Conservation (phyloP, 2,888 invertebrate species). For the Schrankia costaestrigalis region DNA sequence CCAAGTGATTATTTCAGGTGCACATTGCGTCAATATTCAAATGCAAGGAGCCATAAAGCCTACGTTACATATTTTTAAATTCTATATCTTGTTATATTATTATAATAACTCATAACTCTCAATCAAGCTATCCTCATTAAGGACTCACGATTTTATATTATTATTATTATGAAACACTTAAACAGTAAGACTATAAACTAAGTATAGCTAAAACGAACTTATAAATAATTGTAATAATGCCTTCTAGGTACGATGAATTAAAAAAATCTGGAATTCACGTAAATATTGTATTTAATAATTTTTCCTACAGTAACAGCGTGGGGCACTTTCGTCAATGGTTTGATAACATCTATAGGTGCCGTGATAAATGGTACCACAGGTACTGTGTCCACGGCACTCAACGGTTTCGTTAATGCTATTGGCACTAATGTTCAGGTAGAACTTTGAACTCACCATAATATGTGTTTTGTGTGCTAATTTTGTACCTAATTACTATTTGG, state of each 20-base stretch:
- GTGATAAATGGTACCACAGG: constrained; percentile 54
- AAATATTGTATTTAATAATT: constrained; percentile 7
- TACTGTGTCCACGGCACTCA: constrained; percentile 54
- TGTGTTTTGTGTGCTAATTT: neutral
- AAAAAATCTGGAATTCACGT: neutral
- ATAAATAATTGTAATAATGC: neutral
- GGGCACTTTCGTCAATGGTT: constrained; percentile 58
- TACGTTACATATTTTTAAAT: too few relatives aligned
- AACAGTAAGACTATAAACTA: too few relatives aligned
- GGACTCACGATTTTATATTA: too few relatives aligned
- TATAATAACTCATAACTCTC: too few relatives aligned
- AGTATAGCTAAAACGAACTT: neutral
- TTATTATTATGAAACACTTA: too few relatives aligned
- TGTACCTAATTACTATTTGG: neutral
- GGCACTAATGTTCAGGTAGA: constrained; percentile 69
- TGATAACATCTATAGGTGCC: constrained; percentile 64
- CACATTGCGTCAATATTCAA: too few relatives aligned
- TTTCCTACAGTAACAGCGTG: constrained; percentile 54
- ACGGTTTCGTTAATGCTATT: constrained; percentile 64
- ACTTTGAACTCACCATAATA: constrained; percentile 1
- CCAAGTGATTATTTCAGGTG: too few relatives aligned
- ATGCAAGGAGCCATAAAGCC: too few relatives aligned
- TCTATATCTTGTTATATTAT: too few relatives aligned
- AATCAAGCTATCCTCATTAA: too few relatives aligned
- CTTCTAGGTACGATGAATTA: neutral